phyloP scores from a whole-genome alignment of 2,888 invertebrate species.

The Pammene fasciana region DNA sequence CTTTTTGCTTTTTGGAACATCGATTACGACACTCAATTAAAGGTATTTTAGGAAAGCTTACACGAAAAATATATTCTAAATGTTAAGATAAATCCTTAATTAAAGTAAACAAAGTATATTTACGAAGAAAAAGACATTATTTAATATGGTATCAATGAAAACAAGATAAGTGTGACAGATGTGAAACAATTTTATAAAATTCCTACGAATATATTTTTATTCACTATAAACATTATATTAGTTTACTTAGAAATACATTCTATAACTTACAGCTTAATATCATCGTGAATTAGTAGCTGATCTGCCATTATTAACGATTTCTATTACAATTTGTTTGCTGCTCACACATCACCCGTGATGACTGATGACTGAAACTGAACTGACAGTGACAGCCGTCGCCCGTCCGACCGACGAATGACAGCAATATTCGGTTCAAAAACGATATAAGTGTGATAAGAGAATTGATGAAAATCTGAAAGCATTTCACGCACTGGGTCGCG shows the following conservation, averaged over 20 bases:
- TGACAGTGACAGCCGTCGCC: constrained; percentile 20
- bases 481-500: no score
- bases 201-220: not conserved
- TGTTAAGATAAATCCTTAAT: not conserved
- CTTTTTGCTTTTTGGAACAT: not conserved
- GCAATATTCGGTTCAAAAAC: constrained; percentile 26
- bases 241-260: constrained; percentile 5
- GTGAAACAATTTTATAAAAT: constrained; percentile 8
- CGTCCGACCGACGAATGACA: not conserved
- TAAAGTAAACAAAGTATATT: not conserved
- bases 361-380: not conserved
- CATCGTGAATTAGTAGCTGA: constrained; percentile 87
- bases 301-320: constrained; percentile 75
- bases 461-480: no score
- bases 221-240: not conserved
- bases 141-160: constrained; percentile 53
- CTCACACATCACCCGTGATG: constrained; percentile 41
- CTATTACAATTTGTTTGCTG: constrained; percentile 30
- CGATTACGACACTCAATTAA: not conserved
- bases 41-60: not conserved
- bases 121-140: constrained; percentile 22
- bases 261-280: constrained; percentile 87
- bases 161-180: constrained; percentile 46
- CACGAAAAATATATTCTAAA: not conserved
- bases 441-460: not conserved